A percentile compares a stretch with the other conserved stretches of the same genome.
Conservation (phyloP, 2,113 vertebrate species). For the Oreochromis niloticus region DNA sequence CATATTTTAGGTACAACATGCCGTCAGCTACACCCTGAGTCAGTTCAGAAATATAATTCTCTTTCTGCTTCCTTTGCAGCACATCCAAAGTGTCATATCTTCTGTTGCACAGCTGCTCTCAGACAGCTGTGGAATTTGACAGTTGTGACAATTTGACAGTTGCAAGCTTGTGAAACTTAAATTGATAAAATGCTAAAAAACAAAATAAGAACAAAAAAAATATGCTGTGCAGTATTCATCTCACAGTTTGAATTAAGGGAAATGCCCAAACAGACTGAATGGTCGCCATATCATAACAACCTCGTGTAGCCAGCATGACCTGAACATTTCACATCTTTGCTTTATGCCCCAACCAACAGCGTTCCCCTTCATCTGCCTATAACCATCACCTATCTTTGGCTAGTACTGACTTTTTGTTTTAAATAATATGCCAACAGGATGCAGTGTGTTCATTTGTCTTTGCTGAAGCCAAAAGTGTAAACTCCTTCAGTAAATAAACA, state of each 20-base stretch:
- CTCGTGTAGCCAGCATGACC: not conserved
- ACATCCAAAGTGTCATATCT: not conserved
- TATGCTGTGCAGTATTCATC: not conserved
- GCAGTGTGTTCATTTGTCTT: slow-evolving; percentile 18
- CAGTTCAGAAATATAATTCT: not conserved
- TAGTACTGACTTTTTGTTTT: not conserved
- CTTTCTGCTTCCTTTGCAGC: not conserved
- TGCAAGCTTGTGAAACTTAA: not conserved
- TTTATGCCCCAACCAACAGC: not conserved
- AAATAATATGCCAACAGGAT: slow-evolving; percentile 17
- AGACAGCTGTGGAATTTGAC: not conserved
- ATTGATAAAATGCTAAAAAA: not conserved
- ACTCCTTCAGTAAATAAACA: slow-evolving; percentile 16
- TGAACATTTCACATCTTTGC: not conserved
- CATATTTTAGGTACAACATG: not conserved
- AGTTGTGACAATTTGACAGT: not conserved
- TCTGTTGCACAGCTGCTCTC: not conserved
- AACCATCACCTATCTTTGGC: not conserved
- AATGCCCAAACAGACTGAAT: not conserved
- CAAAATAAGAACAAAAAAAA: not conserved
- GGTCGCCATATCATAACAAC: not conserved
- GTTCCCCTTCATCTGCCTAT: not conserved
- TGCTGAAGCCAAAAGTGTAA: not conserved
- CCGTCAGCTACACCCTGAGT: not conserved
- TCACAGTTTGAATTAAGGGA: not conserved